Conservation (phyloP, 2,888 invertebrate species). For the Terebella lapidaria region DNA sequence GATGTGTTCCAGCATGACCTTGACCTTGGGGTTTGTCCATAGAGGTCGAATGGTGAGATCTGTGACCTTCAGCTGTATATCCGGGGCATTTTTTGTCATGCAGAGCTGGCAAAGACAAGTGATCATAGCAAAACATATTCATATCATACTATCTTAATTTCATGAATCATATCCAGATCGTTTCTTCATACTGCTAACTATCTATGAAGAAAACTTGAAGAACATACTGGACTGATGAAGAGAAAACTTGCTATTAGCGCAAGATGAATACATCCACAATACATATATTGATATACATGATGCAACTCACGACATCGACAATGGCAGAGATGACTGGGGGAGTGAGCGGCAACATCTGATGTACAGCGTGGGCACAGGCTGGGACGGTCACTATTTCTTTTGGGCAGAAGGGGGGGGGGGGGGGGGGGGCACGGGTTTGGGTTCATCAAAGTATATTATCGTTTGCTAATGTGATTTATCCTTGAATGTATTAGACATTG, state of each 20-base stretch:
- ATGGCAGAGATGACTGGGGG: background rate
- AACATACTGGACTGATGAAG: no score
- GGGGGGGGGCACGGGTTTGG: background rate
- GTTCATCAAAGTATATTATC: no score
- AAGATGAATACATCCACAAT: no score
- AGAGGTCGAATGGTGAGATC: conserved; percentile 43
- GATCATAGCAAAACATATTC: background rate
- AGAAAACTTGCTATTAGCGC: no score
- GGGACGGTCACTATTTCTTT: background rate
- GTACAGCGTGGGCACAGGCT: background rate
- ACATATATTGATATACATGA: no score
- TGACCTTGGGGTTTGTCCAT: conserved; percentile 37
- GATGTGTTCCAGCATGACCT: conserved; percentile 31
- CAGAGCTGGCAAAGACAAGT: conserved; percentile 30
- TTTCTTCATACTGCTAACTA: no score
- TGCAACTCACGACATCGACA: background rate
- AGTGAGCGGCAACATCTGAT: background rate
- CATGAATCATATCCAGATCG: no score
- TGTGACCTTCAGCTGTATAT: conserved; percentile 46
- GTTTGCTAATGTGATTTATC: no score
- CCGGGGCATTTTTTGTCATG: conserved; percentile 47
- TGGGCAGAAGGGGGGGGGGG: no score
- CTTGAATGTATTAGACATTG: background rate
- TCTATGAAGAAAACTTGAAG: no score
- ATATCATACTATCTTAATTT: background rate